Evolutionary conservation across 2,797 vertebrate genomes (phyloP).

Genomic region (Mastacembelus armatus): DNA sequence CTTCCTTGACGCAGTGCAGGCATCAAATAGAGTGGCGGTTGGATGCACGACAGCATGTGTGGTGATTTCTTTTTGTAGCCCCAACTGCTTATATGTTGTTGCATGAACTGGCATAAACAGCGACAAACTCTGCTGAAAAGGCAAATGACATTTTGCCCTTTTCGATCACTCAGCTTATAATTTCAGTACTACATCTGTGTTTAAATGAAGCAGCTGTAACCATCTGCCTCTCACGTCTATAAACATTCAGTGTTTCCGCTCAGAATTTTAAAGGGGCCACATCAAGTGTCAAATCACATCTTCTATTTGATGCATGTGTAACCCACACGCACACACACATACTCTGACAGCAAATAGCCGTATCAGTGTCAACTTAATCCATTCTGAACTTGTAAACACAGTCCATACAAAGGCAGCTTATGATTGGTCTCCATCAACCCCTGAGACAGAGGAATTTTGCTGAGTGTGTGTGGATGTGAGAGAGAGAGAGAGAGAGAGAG

Average conservation of each 20-base stretch:
- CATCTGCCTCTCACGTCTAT: slow-evolving; percentile 56
- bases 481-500: slow-evolving; percentile 16
- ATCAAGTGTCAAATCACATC: slow-evolving; percentile 50
- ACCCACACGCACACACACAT: neutral
- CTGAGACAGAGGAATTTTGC: slow-evolving; percentile 58
- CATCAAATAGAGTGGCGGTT: slow-evolving; percentile 16
- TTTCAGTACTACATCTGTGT: no score
- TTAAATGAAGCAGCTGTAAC: slow-evolving; percentile 39
- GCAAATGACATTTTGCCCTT: neutral
- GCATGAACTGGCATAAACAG: slow-evolving; percentile 59
- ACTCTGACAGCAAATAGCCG: slow-evolving; percentile 30
- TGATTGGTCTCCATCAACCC: slow-evolving; percentile 46
- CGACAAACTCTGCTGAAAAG: no score
- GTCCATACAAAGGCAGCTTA: slow-evolving; percentile 47
- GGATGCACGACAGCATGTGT: slow-evolving; percentile 48
- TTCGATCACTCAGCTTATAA: neutral
- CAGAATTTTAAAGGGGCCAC: slow-evolving; percentile 51
- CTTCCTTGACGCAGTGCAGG: slow-evolving; percentile 17
- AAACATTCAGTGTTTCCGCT: slow-evolving; percentile 42
- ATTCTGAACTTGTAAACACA: slow-evolving; percentile 39
- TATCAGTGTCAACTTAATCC: slow-evolving; percentile 43
- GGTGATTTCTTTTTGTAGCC: slow-evolving; percentile 40
- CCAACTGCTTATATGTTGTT: slow-evolving; percentile 43
- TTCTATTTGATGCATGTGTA: slow-evolving; percentile 1
- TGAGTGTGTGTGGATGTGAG: slow-evolving; percentile 28